Percentiles rank a stretch among this genome's conserved stretches.
phyloP scores from a whole-genome alignment of 2,113 vertebrate genomes.

The Tachysurus fulvidraco region DNA sequence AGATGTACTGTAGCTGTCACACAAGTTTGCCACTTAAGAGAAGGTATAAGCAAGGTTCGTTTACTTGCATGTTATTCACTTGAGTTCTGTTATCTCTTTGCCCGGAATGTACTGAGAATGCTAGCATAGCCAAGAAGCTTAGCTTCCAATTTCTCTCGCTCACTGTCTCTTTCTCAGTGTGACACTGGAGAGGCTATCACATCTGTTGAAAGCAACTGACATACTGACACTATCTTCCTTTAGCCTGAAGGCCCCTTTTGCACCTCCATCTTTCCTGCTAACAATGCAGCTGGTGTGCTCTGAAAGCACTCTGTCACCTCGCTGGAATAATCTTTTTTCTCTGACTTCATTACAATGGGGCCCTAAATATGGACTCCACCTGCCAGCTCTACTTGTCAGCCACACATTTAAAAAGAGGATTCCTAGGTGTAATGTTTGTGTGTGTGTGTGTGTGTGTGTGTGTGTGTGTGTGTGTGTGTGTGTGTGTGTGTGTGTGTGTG shows the following conservation, averaged over 20 bases:
- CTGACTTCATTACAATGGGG: slow-evolving; percentile 57
- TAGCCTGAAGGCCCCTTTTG: slow-evolving; percentile 48
- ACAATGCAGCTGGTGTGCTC: slow-evolving; percentile 48
- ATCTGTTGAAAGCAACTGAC: slow-evolving; percentile 47
- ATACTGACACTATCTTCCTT: slow-evolving; percentile 57
- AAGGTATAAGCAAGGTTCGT: neutral
- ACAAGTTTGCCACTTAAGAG: neutral
- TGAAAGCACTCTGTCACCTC: slow-evolving; percentile 55
- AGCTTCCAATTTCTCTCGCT: neutral
- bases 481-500: slow-evolving; percentile 33
- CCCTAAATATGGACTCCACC: slow-evolving; percentile 51
- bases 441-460: slow-evolving; percentile 25
- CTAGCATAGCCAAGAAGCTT: neutral
- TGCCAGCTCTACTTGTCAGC: slow-evolving; percentile 48
- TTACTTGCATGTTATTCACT: slow-evolving; percentile 10
- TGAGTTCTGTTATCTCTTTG: neutral
- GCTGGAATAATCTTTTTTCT: slow-evolving; percentile 51
- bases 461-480: slow-evolving; percentile 45
- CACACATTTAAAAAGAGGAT: slow-evolving; percentile 32
- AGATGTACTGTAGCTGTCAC: neutral
- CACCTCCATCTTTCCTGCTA: slow-evolving; percentile 51
- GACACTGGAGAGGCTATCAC: slow-evolving; percentile 42
- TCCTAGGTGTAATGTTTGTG: slow-evolving; percentile 37
- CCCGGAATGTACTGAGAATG: neutral
- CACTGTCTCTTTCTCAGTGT: slow-evolving; percentile 1